A percentile compares a stretch with the other conserved stretches of the same genome.
Conservation (phyloP, 2,113 vertebrate species). For the Chaetops frenatus region DNA sequence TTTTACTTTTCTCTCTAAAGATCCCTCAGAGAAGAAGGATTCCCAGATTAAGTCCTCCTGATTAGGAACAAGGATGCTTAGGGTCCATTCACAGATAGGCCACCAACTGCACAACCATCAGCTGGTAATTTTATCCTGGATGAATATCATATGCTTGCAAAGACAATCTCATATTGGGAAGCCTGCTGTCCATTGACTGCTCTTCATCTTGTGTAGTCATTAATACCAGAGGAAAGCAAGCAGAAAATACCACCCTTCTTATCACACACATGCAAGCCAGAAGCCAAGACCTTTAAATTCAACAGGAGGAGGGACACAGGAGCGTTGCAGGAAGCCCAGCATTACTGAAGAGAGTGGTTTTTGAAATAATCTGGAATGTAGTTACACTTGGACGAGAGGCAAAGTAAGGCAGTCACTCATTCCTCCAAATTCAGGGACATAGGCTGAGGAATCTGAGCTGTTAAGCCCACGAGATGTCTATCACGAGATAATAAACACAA, state of each 20-base stretch:
- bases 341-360: neutral
- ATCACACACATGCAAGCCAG: neutral
- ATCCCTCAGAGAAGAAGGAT: neutral
- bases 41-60: neutral
- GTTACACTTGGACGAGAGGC: neutral
- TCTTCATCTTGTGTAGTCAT: neutral
- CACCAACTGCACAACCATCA: neutral
- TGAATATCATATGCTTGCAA: neutral
- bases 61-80: neutral
- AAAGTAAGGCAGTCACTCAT: neutral
- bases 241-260: neutral
- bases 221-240: neutral
- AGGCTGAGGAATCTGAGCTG: neutral
- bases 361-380: neutral
- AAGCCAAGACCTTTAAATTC: neutral
- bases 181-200: neutral
- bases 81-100: neutral
- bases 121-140: neutral
- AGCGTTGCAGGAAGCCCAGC: neutral
- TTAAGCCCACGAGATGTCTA: neutral
- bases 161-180: neutral
- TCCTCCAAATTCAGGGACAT: neutral
- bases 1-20: neutral
- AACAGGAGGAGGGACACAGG: neutral
- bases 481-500: slow-evolving; percentile 25